Base-by-base conservation (phyloP, 2,797 vertebrate genomes). In the Gymnoscopelus braueri region DNA sequence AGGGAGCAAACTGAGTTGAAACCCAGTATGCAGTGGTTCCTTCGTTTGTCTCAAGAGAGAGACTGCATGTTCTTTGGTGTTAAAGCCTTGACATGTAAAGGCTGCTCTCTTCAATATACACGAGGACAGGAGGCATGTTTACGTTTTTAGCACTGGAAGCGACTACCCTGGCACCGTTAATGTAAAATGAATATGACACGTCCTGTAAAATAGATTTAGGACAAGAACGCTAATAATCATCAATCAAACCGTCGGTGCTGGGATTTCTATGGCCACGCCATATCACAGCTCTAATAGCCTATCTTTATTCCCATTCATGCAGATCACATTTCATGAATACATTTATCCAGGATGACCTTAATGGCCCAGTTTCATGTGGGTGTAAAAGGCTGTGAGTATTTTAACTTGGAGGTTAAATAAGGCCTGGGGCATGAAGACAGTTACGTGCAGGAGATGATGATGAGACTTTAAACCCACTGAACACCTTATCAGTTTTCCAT, bases 341-440 rank as follows among this genome's bases (percentile, higher is more conserved):
- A 90, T 89, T 90, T 87, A 86, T 88, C 72, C 65, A 84, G 66
- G 72, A 87, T 87, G 89, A 91, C 88, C 84, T 89, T 84, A 87
- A 85, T 84, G 74, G 77, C 75, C 72, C 67, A 57, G 80, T 88
- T 90, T 84, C 79, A 88, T 72, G 71, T 84, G 78, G 74, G 71
- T 81, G 75, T 83, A 80, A 81, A 86, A 87, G 71, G 74, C 68
- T 80, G 70, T 60, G 78, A 82, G 82, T 88, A 70, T 88, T 88
- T 91, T 79, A 85, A 80, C 77, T 81, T 69, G 0, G 83, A 84
- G 86, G 87, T 92, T 87, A 87, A 90, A 90, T 88, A 75, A 87
- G 82, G 80, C 84, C 80, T 75, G 68, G 84, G 84, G 83, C 84
- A 74, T 78, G 54, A 66, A 82, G 82, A 82, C 47, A 19, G 67